Percentiles rank a stretch among this genome's conserved stretches.
Conservation (phyloP, 1,140 invertebrate genomes). For the Neodiprion pinetum region DNA sequence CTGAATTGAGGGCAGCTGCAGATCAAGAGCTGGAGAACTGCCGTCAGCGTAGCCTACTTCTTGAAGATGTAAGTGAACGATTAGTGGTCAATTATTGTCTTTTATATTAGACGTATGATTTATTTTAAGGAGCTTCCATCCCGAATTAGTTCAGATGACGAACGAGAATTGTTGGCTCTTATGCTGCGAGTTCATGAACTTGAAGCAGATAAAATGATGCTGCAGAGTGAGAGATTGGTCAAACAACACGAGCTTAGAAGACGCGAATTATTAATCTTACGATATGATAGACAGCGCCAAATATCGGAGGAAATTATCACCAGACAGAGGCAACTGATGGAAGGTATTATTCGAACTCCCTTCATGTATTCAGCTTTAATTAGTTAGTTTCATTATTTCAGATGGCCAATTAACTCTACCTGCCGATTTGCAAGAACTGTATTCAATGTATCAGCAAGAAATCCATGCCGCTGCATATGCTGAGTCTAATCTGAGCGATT, state of each 20-base stretch:
- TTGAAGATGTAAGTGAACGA: constrained; percentile 77
- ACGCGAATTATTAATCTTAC: constrained; percentile 80
- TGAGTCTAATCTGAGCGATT: constrained; percentile 58
- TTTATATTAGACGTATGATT: neutral
- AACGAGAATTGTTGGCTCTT: constrained; percentile 83
- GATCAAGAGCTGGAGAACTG: constrained; percentile 82
- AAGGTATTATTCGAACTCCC: constrained; percentile 67
- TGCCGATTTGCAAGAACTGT: constrained; percentile 82
- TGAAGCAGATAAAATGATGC: constrained; percentile 90
- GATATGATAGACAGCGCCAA: constrained; percentile 83
- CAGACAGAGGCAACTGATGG: constrained; percentile 83
- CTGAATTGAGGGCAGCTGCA: constrained; percentile 75
- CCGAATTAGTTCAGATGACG: constrained; percentile 83
- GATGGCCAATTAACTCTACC: constrained; percentile 74
- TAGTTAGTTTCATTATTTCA: constrained; percentile 39
- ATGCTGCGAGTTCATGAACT: constrained; percentile 89
- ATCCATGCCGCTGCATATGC: constrained; percentile 78
- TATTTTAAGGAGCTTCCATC: constrained; percentile 77
- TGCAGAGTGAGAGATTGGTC: constrained; percentile 85
- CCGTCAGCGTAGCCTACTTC: constrained; percentile 73
- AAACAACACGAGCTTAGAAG: constrained; percentile 85
- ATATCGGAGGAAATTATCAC: constrained; percentile 93
- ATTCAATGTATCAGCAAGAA: constrained; percentile 85
- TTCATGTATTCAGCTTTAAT: neutral
- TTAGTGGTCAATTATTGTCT: constrained; percentile 9